Base-by-base conservation (phyloP, 2,888 invertebrate genomes). In the Tanaodytes sp. region DNA sequence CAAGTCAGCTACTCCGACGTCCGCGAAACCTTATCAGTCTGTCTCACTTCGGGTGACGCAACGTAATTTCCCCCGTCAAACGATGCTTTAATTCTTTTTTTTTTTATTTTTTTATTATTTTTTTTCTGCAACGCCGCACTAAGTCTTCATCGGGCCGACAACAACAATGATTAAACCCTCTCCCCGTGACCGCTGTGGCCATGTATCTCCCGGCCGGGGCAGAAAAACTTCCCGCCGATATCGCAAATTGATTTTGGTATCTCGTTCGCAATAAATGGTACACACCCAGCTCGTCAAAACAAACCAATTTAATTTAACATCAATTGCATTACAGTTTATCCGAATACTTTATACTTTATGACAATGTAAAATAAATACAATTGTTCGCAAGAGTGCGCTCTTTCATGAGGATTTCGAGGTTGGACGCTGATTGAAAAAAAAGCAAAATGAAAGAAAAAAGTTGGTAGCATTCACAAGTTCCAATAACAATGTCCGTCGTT, bases 261-360 rank as follows among this genome's bases (percentile, higher is more conserved):
- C n/a, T n/a, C 55, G 19, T 14, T 23, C 19, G 14, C 14, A 66
- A 61, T 49, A 49, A 61, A 49, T 45, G 12, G 39, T 40, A 55
- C 54, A 54, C 52, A 52, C 36, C 54, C 42, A 37, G 16, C 31
- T 48, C 46, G 18, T 66, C 49, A 59, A 66, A 66, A 66, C 54
- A 61, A 55, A 55, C 49, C 59, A 39, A 66, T 66, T 66, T 66
- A 61, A 61, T 23, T 5, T 23, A 23, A 23, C 37, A 57, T n/a
- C n/a, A 6, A 55, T 42, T 63, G 18, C 23, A 48, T 55, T 51
- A 64, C 49, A 64, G 20, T n/a, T n/a, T 48, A 63, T 64, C 27
- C 63, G 36, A 23, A 23, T 23, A 8, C 23, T 23, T n/a, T n/a
- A n/a, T n/a, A n/a, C 33, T 48, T 48, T 42, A 8, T 46, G n/a